phyloP scores from a whole-genome alignment of 2,797 vertebrate genomes.

The Taenioides sp. region DNA sequence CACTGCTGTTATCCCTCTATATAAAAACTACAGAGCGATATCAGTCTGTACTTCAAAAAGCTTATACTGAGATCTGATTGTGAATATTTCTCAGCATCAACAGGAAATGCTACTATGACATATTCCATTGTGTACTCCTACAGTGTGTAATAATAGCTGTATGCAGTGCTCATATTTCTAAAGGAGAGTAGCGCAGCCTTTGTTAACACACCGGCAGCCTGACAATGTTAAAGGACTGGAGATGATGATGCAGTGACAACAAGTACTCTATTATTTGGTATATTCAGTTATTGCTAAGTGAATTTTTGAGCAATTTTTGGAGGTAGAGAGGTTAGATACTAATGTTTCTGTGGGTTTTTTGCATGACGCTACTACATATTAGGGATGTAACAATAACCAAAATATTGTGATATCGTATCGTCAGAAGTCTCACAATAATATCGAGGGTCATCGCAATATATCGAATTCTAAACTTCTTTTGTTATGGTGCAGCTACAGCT shows the following conservation, averaged over 20 bases:
- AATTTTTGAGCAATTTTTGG: neutral
- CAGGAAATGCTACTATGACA: neutral
- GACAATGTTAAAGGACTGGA: constrained; percentile 29
- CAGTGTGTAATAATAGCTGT: constrained; percentile 32
- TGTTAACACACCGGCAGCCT: constrained; percentile 65
- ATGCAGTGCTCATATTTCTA: constrained; percentile 43
- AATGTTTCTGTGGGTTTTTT: neutral
- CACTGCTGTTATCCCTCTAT: no score
- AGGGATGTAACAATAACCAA: neutral
- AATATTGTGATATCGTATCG: no score
- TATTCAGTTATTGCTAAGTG: neutral
- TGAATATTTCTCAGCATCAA: constrained; percentile 36
- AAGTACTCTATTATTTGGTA: neutral
- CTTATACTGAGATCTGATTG: constrained; percentile 24
- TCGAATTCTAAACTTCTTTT: no score
- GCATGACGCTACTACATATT: neutral
- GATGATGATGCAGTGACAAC: constrained; percentile 13
- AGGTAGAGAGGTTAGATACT: neutral
- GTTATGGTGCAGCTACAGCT: no score
- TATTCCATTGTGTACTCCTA: constrained; percentile 28
- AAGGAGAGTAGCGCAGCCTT: constrained; percentile 58
- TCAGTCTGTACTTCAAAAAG: neutral
- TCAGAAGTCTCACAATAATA: no score
- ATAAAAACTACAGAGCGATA: no score
- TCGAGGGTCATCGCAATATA: no score